Conservation (phyloP, 1,140 invertebrate genomes). For the Dendrolimus kikuchii region DNA sequence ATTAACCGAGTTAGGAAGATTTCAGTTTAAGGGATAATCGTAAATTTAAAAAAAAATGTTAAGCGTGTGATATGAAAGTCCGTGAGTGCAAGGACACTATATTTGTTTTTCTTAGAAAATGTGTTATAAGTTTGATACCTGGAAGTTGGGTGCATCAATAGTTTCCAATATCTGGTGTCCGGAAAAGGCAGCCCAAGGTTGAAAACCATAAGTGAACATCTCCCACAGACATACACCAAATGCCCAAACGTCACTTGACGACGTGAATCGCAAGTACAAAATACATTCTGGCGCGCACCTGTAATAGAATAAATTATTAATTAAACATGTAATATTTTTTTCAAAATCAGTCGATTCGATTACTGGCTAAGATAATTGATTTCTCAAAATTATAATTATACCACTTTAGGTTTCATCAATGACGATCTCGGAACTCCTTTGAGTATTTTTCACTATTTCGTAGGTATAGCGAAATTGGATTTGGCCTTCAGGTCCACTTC, state of each 20-base stretch:
- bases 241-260: constrained; percentile 97
- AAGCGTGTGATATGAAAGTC: no score
- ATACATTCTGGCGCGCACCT: constrained; percentile 98
- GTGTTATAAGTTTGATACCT: constrained; percentile 47
- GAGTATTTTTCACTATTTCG: no score
- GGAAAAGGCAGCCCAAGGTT: constrained; percentile 96
- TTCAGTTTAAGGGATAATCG: no score
- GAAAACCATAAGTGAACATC: constrained; percentile 98
- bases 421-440: no score
- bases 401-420: no score
- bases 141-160: constrained; percentile 94
- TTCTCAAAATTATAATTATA: no score
- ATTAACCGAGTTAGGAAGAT: no score
- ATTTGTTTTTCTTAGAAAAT: background rate
- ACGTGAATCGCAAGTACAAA: constrained; percentile 95
- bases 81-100: no score
- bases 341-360: background rate
- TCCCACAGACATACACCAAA: constrained; percentile 99
- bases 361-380: no score
- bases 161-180: constrained; percentile 97
- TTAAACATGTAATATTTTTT: background rate
- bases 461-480: no score
- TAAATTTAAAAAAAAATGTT: no score
- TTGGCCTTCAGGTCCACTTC: no score
- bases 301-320: background rate